A percentile compares a stretch with the other conserved stretches of the same genome.
Conservation (phyloP, 2,888 invertebrate genomes). For the Eumacrocentrus americanus region DNA sequence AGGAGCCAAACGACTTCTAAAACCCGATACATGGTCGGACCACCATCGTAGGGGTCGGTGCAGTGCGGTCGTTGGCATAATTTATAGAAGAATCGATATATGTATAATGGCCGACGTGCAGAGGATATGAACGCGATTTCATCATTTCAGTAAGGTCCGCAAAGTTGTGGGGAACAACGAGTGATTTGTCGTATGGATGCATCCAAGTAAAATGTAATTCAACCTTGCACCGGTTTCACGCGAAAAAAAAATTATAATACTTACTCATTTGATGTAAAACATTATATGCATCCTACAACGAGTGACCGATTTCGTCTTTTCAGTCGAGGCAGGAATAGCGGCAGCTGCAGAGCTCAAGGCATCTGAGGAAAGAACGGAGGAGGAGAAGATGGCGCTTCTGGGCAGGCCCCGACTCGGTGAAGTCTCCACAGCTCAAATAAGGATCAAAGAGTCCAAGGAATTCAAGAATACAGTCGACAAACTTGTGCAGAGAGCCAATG, state of each 20-base stretch:
- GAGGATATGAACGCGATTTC: background rate
- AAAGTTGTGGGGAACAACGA: background rate
- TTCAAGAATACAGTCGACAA: slow-evolving; percentile 99
- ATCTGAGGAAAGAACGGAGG: slow-evolving; percentile 74
- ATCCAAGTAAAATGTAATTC: too few relatives aligned
- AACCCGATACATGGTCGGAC: slow-evolving; percentile 35
- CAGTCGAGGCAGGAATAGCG: slow-evolving; percentile 67
- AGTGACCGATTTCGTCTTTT: slow-evolving; percentile 37
- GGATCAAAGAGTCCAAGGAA: slow-evolving; percentile 97
- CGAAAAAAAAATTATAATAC: too few relatives aligned
- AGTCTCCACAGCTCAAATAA: slow-evolving; percentile 81
- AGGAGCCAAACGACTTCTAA: background rate
- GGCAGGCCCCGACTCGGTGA: slow-evolving; percentile 94
- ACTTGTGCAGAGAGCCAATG: slow-evolving; percentile 95
- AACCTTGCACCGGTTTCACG: slow-evolving; percentile 3
- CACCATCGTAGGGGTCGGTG: background rate
- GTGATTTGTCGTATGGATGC: too few relatives aligned
- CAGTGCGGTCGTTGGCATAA: slow-evolving; percentile 25
- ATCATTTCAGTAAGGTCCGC: background rate
- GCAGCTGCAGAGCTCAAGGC: slow-evolving; percentile 70
- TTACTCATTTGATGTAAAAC: too few relatives aligned
- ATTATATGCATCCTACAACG: too few relatives aligned
- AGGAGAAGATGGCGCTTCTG: slow-evolving; percentile 86
- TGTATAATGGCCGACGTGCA: background rate
- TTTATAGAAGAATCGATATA: slow-evolving; percentile 36